Evolutionary conservation across 1,140 invertebrate species (phyloP), one percentile per base, ranked within the genome.

Genomic region (Atopsyche davidsoni): DNA sequence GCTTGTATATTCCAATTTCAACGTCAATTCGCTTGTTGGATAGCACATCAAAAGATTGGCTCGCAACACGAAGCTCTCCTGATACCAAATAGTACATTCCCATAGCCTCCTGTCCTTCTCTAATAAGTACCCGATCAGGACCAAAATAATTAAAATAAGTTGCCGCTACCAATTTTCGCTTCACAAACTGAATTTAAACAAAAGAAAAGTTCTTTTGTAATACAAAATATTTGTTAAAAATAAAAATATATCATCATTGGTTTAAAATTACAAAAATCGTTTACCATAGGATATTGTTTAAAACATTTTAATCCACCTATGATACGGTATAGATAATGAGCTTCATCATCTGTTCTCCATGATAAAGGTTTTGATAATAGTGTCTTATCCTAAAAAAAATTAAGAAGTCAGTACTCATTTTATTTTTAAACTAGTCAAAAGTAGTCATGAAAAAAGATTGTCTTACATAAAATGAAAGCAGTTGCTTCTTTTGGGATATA

Each of bases 61-160:
- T 73, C 17, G 69, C 73, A 17, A 80, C 64, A 11, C 58, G 59
- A 2, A 79, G 67, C 53, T 79, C 73, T 14, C 80, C 81, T 1
- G 60, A 70, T 1, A 80, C 56, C n/a, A 83, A 70, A 57, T 76
- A 80, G 62, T 80, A 82, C 41, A 81, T 53, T 9, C 70, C 72
- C 31, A 68, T 62, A 0, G 79, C 71, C n/a, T 70, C 66, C 17
- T 77, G 76, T 45, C 71, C 69, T 56, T 81, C 76, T 9, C 73
- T 73, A 2, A 81, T 75, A 9, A 83, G 75, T 0, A 70, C 63
- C 1, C 79, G 69, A 1, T 65, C 69, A 0, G 75, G 66, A 1
- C 69, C 65, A 31, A 76, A 75, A 55, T 77, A 81, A 28, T 70
- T 72, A 62, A 80, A 82, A 44, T 70, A 67, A 10, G 75, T 76